phyloP scores from a whole-genome alignment of 2,888 invertebrate genomes.

The Cremastinae sp. region DNA sequence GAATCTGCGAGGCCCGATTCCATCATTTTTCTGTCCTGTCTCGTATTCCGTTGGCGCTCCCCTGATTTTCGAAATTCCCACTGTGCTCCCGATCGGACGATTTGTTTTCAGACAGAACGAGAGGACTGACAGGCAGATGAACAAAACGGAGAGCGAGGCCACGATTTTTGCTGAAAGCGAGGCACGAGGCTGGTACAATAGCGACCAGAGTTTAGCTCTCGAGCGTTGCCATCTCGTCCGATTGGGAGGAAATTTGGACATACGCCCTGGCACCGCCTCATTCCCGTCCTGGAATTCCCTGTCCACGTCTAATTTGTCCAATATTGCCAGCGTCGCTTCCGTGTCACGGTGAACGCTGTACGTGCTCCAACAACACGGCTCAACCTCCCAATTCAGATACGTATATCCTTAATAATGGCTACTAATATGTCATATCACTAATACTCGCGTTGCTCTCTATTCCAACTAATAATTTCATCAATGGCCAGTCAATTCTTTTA shows the following conservation, averaged over 20 bases:
- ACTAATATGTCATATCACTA: neutral
- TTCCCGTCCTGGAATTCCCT: slow-evolving; percentile 95
- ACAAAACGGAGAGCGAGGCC: slow-evolving; percentile 95
- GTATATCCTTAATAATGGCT: slow-evolving; percentile 38
- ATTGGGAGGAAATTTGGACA: slow-evolving; percentile 94
- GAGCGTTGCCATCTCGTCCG: slow-evolving; percentile 93
- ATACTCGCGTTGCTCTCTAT: neutral
- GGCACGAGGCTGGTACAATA: slow-evolving; percentile 98
- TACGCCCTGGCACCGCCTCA: slow-evolving; percentile 95
- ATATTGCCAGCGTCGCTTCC: slow-evolving; percentile 96
- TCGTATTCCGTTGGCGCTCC: slow-evolving; percentile 34
- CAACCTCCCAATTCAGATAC: slow-evolving; percentile 82
- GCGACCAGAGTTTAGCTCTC: slow-evolving; percentile 95
- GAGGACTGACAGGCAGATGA: slow-evolving; percentile 97
- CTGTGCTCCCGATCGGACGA: slow-evolving; percentile 76
- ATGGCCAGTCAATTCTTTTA: neutral
- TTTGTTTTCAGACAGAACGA: slow-evolving; percentile 98
- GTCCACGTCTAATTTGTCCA: slow-evolving; percentile 97
- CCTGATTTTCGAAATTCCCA: slow-evolving; percentile 42
- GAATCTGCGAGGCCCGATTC: slow-evolving; percentile 84
- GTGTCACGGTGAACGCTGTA: slow-evolving; percentile 94
- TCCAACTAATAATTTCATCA: neutral
- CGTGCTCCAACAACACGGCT: slow-evolving; percentile 99
- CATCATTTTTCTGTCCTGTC: slow-evolving; percentile 53
- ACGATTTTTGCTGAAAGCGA: slow-evolving; percentile 95